Base-by-base conservation (phyloP, 1,140 invertebrate genomes). In the Temnothorax curvispinosus region DNA sequence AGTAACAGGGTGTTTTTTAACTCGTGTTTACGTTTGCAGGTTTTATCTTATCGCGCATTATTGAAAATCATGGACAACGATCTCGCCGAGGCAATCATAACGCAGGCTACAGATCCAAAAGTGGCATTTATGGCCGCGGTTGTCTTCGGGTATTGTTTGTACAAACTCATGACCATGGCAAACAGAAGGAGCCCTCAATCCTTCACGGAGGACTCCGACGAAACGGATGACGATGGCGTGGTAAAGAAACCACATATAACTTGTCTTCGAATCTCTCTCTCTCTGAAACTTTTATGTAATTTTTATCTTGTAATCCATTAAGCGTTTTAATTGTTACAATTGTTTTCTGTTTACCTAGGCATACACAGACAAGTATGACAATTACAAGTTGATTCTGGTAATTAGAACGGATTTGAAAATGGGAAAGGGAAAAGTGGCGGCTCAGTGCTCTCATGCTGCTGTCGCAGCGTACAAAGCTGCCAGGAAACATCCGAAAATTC, bases 381-480 rank as follows among this genome's bases (percentile, higher is more conserved):
- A 97, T 91, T 97, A 96, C 85, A 99, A 98, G 96, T 95, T 99
- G 94, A 97, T 99, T 1, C 94, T 99, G 65, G 97, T 99, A 35
- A 97, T 99, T 3, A 96, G 98, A 92, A 98, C 97, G 93, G 98
- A 99, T 94, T 95, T 99, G 0, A 98, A 98, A 94, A 99, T 99
- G 98, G 97, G 97, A 27, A 99, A 98, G 96, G 99, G 99, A 18
- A 99, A 99, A 96, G 97, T 98, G 64, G 98, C 98, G 47, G 98
- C 98, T 4, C 99, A 99, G 94, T 99, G 98, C 96, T 97, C 97
- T 60, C 99, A 99, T 96, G 99, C 98, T 71, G 97, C 98, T 8
- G 97, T 98, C 35, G 97, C 96, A 64, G 98, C 97, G 3, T 98
- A 98, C 92, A 97, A 97, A 89, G 96, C 97, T 21, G 95, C 96